Evolutionary conservation across 1,140 invertebrate species (phyloP), one percentile per base, ranked within the genome.

Genomic region (Achroia grisella): DNA sequence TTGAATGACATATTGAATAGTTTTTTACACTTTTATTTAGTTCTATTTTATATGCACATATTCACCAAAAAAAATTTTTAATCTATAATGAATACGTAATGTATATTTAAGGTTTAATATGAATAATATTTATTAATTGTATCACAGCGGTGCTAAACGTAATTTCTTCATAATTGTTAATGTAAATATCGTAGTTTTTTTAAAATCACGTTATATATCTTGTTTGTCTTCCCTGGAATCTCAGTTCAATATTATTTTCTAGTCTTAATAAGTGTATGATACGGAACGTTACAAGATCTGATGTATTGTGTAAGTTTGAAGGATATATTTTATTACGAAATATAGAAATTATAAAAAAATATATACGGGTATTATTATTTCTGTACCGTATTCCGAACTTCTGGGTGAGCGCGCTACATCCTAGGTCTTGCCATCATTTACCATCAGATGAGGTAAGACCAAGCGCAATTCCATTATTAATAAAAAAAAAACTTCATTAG

Each of bases 301-400:
- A 72, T 59, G 52, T 65, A 58, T 61, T 69, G 17, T n/a, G 56
- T 75, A 71, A 69, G 73, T 54, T 69, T 73, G 56, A 72, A 71
- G 65, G 66, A 68, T 75, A 62, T 78, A 82, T 77, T 79, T 71
- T 77, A 72, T 71, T 71, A 67, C 66, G 51, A 76, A 37, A 71
- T 69, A 74, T 69, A 69, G 44, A 60, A 60, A 61, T 57, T 57
- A 52, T 45, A 50, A 58, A 61, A 62, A 48, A 44, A 47, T 57
- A 36, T 27, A 29, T 34, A 39, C 47, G 41, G 40, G 43, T 60
- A 45, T 60, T 52, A 48, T 57, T 48, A 32, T 44, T 10, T 28
- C 28, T 13, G 8, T 13, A 29, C 36, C n/a, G n/a, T n/a, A n/a
- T n/a, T n/a, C n/a, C n/a, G n/a, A n/a, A n/a, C n/a, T n/a, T n/a